Base-by-base conservation (phyloP, 2,113 vertebrate species). In the Ciconia stormi region DNA sequence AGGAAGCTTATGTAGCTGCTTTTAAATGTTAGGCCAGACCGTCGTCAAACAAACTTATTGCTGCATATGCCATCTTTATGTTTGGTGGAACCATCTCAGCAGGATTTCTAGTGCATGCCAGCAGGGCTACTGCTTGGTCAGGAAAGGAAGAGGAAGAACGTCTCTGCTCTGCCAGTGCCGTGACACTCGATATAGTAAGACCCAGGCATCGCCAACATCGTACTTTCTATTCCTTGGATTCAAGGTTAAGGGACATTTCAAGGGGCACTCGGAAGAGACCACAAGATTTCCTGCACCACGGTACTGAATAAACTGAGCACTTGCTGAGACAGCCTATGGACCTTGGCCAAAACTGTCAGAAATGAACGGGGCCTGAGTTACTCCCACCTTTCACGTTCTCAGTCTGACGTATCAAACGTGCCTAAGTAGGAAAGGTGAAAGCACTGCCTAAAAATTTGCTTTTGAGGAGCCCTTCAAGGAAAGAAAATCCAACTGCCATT, bases 121-220 rank as follows among this genome's bases (percentile, higher is more conserved):
- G 83, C 52, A 42, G 40, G n/a, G 40, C 55, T n/a, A 18, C 22
- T 63, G 66, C 53, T 82, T 1, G 0, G 29, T 25, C 50, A 59
- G 30, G 29, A 73, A 50, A 50, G 32, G 9, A 40, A 40, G n/a
- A 67, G 17, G 16, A 34, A 69, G 42, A 49, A 40, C 2, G 6
- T 0, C 4, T 32, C 67, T 70, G 12, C 77, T 67, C 44, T 47
- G n/a, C 38, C 59, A 58, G 49, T 8, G 53, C 52, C 53, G 46
- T 1, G 1, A 49, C 2, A 2, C 32, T 50, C 76, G 38, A 17
- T 25, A 26, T 3, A 65, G 13, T 23, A 49, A 80, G 40, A 44
- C 26, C 1, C 40, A 56, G 29, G 8, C 27, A 50, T 6, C 1
- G 1, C 32, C 32, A n/a, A 36, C 30, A 10, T 0, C 22, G 17